Percentiles rank a stretch among this genome's conserved stretches.
These are phyloP conservation scores for Bellardia pandia DNA, from an alignment of 2,888 invertebrate genomes.

Conservation along the genomic window DNA sequence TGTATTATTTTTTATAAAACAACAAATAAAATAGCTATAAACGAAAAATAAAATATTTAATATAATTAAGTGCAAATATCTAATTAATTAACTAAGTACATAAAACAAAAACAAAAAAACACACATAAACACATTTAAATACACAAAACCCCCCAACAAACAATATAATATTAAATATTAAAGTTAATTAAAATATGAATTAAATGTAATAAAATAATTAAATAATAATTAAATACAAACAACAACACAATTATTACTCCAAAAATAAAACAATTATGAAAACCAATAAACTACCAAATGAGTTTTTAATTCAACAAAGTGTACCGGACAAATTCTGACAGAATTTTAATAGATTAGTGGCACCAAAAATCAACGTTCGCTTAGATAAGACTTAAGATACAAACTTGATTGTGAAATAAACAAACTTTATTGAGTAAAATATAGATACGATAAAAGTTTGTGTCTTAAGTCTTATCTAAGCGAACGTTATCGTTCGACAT, in stretches of 20 bases:
- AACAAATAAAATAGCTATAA: conserved; percentile 24
- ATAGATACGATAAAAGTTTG: no score
- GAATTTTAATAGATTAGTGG: no score
- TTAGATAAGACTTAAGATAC: no score
- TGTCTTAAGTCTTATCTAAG: no score
- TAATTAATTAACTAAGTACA: conserved; percentile 65
- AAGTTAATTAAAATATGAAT: conserved; percentile 56
- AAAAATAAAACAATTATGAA: conserved; percentile 66
- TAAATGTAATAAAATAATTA: conserved; percentile 67
- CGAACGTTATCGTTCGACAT: no score
- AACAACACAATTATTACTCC: conserved; percentile 67
- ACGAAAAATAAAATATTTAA: conserved; percentile 46
- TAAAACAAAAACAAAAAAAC: conserved; percentile 32
- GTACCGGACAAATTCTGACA: no score
- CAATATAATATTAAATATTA: conserved; percentile 47
- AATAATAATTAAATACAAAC: conserved; percentile 70
- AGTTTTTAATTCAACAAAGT: conserved; percentile 68
- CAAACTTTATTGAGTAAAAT: no score
- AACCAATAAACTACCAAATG: conserved; percentile 51
- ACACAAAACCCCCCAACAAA: conserved; percentile 7
- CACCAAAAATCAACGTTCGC: no score
- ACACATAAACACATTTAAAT: conserved; percentile 22
- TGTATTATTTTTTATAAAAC: conserved; percentile 51
- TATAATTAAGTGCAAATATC: conserved; percentile 72
- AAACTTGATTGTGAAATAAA: no score